Base-by-base conservation (phyloP, 2,797 vertebrate genomes). In the Propithecus deckenii region DNA sequence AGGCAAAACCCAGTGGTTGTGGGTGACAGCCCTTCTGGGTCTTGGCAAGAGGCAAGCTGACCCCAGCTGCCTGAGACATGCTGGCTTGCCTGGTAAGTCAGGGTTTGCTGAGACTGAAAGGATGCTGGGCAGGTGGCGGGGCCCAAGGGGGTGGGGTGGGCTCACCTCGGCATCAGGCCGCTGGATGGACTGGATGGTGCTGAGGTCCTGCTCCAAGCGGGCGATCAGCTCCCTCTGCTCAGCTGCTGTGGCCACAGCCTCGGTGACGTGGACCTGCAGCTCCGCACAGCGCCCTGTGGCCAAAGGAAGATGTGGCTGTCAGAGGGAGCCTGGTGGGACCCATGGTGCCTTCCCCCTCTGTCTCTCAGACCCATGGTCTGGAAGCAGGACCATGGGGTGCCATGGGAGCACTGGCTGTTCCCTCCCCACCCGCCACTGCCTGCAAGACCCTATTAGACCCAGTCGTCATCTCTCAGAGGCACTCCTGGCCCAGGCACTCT, bases 171-270 rank as follows among this genome's bases (percentile, higher is more conserved):
- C 99, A 0, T 99, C 99, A 0, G 99, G 99, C 20, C 99, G 99
- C 0, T 98, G 98, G 96, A 99, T 98, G 91, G 99, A 97, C 97
- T 99, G 99, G 96, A 99, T 98, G 98, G 99, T 99, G 99, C 99
- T 99, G 85, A 99, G 99, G 98, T 99, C 99, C 0, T 99, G 99
- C 98, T 99, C 99, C 98, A 99, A 98, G 94, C 99, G 99, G 95
- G 99, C 97, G 14, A 99, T 99, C 35, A 99, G 99, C 85, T 99
- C 99, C 97, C 99, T 99, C 98, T 99, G 99, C 96, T 99, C 99
- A 0, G 98, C 94, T 8, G 99, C 98, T 0, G 98, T 99, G 83
- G 98, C 97, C 89, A 99, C 99, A 0, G 99, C 99, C 13, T 99
- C 98, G 0, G 99, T 98, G 96, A 99, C 99, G 97, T 99, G 99